Percentiles rank a stretch among this genome's conserved stretches.
Evolutionary conservation across 23 tunicate genomes (phyloP).

Genomic region (Halocynthia aurantium): DNA sequence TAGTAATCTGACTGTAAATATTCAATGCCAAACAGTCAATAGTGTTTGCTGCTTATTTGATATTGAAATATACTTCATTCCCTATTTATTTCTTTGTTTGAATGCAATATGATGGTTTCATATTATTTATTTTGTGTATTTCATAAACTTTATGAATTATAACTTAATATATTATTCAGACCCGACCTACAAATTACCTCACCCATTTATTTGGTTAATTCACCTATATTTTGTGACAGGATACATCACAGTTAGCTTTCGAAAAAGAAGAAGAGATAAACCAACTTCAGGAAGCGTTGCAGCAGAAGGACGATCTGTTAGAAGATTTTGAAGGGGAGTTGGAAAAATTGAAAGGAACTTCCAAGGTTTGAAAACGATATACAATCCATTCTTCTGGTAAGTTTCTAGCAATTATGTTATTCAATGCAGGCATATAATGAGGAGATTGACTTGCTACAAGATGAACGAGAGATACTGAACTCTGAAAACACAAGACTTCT

Average conservation of each 20-base stretch:
- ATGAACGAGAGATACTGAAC: conserved; percentile 22
- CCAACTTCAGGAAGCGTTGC: conserved; percentile 4
- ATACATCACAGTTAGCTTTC: background rate
- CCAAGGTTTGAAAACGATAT: background rate
- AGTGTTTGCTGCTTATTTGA: too few species aligned
- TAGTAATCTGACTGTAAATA: too few species aligned
- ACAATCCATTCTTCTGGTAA: background rate
- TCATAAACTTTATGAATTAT: too few species aligned
- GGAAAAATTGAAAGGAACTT: conserved; percentile 11
- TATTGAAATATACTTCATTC: too few species aligned
- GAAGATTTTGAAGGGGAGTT: conserved; percentile 10
- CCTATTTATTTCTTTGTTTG: too few species aligned
- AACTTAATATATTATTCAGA: too few species aligned
- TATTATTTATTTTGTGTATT: too few species aligned
- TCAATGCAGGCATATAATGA: conserved; percentile 4
- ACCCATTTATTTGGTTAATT: background rate
- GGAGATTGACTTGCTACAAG: conserved; percentile 10
- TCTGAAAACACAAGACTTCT: conserved; percentile 33
- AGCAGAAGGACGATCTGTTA: conserved; percentile 21
- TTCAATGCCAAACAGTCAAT: too few species aligned
- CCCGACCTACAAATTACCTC: too few species aligned
- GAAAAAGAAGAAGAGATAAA: background rate
- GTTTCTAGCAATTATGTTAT: background rate
- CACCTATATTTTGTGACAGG: background rate
- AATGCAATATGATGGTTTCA: too few species aligned